phyloP scores from a whole-genome alignment of 2,888 invertebrate species.

The Eristalis intricaria region DNA sequence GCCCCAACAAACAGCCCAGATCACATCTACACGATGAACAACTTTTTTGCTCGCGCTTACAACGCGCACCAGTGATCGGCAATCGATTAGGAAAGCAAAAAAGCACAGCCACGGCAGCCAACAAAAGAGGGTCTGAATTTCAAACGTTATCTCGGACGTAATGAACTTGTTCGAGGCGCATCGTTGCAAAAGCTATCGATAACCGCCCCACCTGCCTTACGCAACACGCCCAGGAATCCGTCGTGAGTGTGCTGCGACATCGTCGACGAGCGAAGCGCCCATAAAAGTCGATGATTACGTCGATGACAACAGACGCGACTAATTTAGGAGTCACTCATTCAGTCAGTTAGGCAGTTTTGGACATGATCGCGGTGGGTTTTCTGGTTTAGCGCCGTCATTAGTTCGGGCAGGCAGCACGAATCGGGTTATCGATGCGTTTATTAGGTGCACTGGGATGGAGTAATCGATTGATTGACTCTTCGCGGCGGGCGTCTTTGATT shows the following conservation, averaged over 20 bases:
- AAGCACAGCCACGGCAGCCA: not conserved
- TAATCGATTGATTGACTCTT: constrained; percentile 50
- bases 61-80: not conserved
- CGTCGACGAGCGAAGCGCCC: not conserved
- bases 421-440: constrained; percentile 36
- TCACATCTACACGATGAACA: not conserved
- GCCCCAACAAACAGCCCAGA: not conserved
- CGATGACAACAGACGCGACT: constrained; percentile 21
- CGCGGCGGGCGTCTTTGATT: constrained; percentile 42
- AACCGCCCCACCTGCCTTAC: constrained; percentile 2
- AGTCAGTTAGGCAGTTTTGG: not conserved
- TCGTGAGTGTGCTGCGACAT: constrained; percentile 3
- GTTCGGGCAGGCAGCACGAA: not conserved
- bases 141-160: not conserved
- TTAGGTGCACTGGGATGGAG: constrained; percentile 41
- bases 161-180: not conserved
- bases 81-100: not conserved
- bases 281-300: constrained; percentile 35
- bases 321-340: not conserved
- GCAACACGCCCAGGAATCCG: constrained; percentile 26
- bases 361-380: constrained; percentile 24
- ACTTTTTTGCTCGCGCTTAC: not conserved
- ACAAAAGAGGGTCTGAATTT: not conserved
- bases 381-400: constrained; percentile 18
- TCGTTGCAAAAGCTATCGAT: not conserved